Percentiles rank a stretch among this genome's conserved stretches.
Evolutionary conservation across 2,797 vertebrate species (phyloP).

Genomic region (Anguilla marmorata): DNA sequence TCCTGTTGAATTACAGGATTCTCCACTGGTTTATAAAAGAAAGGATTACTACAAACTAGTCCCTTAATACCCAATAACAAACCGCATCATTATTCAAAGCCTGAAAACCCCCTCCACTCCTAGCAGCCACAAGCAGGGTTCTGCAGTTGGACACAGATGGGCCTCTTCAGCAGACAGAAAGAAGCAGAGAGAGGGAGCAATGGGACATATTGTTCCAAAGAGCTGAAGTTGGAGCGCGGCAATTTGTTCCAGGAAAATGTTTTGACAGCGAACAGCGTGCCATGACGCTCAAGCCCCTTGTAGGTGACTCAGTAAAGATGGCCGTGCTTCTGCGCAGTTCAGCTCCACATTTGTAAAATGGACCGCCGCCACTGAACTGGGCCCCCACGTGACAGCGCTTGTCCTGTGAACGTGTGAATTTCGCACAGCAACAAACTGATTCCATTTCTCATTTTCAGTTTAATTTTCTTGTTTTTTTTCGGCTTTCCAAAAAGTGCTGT

Average conservation of each 20-base stretch:
- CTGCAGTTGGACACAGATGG: background rate
- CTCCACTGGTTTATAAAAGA: conserved; percentile 11
- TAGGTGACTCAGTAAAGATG: background rate
- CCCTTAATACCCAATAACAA: conserved; percentile 20
- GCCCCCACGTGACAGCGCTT: background rate
- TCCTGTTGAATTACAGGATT: conserved; percentile 16
- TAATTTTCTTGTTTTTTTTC: background rate
- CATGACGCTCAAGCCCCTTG: background rate
- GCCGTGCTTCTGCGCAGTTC: background rate
- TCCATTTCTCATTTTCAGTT: background rate
- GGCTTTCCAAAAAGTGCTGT: background rate
- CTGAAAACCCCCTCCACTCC: background rate
- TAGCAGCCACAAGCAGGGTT: background rate
- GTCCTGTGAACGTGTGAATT: background rate
- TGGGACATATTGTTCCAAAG: conserved; percentile 1
- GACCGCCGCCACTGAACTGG: background rate
- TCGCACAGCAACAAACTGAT: background rate
- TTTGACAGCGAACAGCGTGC: background rate
- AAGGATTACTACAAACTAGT: conserved; percentile 5
- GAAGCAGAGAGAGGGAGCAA: background rate
- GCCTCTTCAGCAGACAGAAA: background rate
- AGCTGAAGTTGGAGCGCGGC: background rate
- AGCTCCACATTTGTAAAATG: background rate
- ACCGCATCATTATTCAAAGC: conserved; percentile 5
- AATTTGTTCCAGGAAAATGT: conserved; percentile 12